Evolutionary conservation across 1,140 invertebrate species (phyloP).

Genomic region (Kradibia gibbosae): DNA sequence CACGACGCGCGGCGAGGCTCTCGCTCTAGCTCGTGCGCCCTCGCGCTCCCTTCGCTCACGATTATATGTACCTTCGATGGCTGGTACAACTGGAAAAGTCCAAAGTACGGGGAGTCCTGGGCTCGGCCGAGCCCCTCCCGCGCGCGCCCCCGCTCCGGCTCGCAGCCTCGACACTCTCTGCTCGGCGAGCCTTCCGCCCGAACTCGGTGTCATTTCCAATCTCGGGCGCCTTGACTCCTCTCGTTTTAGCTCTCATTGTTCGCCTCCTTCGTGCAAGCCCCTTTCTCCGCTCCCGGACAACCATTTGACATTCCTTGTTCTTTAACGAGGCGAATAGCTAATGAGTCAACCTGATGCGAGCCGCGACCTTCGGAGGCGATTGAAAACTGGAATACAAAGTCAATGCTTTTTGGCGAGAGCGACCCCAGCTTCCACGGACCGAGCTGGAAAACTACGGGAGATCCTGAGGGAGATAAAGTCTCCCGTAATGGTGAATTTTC

Average conservation of each 20-base stretch:
- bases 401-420: background rate
- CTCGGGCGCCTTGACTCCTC: background rate
- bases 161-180: no score
- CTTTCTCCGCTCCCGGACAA: background rate
- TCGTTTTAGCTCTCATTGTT: background rate
- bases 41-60: background rate
- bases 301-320: background rate
- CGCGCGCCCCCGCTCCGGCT: no score
- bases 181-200: no score
- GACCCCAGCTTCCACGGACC: no score
- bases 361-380: background rate
- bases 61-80: constrained; percentile 1
- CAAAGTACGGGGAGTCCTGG: background rate
- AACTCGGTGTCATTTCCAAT: background rate
- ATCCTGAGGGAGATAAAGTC: no score
- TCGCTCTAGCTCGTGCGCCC: background rate
- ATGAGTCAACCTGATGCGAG: background rate
- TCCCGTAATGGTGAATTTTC: no score
- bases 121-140: background rate
- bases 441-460: no score
- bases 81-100: constrained; percentile 6
- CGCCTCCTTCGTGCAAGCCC: background rate
- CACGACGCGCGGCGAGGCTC: background rate
- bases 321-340: background rate
- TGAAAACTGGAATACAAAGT: background rate